Conservation (phyloP, 92 coral and sea anemone genomes). For the Phymanthus crucifer region DNA sequence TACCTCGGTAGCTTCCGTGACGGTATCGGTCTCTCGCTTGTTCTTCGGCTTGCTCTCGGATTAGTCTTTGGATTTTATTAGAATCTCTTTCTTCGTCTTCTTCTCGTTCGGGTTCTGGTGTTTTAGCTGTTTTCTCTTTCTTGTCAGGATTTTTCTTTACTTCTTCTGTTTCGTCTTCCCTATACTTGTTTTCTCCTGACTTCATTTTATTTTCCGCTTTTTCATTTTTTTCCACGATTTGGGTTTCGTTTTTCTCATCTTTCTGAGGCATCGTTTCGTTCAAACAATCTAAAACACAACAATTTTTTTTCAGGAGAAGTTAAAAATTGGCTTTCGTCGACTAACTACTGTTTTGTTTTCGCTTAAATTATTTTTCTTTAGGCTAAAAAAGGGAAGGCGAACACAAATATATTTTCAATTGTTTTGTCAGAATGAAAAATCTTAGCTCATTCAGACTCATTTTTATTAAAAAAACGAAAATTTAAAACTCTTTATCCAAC, state of each 20-base stretch:
- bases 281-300: constrained; percentile 48
- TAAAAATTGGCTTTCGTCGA: too few species aligned
- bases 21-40: constrained; percentile 41
- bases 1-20: constrained; percentile 22
- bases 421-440: too few species aligned
- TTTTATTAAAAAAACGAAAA: too few species aligned
- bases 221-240: constrained; percentile 15
- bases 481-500: too few species aligned
- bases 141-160: constrained; percentile 2
- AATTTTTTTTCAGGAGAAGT: not conserved
- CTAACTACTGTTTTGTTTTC: too few species aligned
- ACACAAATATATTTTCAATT: too few species aligned
- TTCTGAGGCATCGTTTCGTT: constrained; percentile 39
- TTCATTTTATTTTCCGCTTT: constrained; percentile 10
- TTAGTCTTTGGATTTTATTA: constrained; percentile 65
- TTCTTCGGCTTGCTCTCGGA: constrained; percentile 69
- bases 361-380: too few species aligned
- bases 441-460: too few species aligned
- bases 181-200: constrained; percentile 13
- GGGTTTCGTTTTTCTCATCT: constrained; percentile 16
- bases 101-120: not conserved
- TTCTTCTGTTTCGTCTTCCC: not conserved
- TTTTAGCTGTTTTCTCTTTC: constrained; percentile 18
- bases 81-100: constrained; percentile 38
- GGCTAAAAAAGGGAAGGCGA: too few species aligned